Evolutionary conservation across 2,113 vertebrate species (phyloP).

Genomic region (Sander vitreus): DNA sequence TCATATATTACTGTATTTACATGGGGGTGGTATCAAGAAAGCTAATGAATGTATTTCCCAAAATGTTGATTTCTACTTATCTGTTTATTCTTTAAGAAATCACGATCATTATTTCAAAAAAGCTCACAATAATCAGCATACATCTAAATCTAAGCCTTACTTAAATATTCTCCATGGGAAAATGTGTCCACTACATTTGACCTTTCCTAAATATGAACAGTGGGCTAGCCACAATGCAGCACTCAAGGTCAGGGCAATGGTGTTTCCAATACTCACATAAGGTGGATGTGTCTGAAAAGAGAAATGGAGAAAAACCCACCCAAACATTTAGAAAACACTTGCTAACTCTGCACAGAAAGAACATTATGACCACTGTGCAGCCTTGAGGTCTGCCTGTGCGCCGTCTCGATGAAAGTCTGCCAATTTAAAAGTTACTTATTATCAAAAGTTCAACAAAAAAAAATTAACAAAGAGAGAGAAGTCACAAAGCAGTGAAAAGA

Average conservation of each 20-base stretch:
- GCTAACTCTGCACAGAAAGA: neutral
- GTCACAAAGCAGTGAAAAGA: slow-evolving; percentile 18
- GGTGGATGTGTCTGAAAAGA: neutral
- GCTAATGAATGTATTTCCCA: neutral
- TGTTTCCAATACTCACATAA: neutral
- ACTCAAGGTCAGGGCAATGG: neutral
- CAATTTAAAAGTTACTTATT: slow-evolving; percentile 12
- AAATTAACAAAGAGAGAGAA: neutral
- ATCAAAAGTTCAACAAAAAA: slow-evolving; percentile 11
- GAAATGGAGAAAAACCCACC: neutral
- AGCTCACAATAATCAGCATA: neutral
- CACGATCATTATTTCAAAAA: neutral
- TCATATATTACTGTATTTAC: neutral
- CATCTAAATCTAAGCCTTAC: neutral
- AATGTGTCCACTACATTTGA: neutral
- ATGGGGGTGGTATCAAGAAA: neutral
- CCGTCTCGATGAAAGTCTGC: neutral
- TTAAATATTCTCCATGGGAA: neutral
- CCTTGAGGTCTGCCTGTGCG: neutral
- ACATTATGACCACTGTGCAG: neutral
- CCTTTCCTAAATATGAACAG: neutral
- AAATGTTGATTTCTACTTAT: neutral
- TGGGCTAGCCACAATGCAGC: neutral
- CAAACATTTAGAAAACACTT: neutral
- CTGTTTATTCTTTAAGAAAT: too few relatives aligned